Evolutionary conservation across 2,888 invertebrate genomes (phyloP).

Genomic region (Orchestes rusci): DNA sequence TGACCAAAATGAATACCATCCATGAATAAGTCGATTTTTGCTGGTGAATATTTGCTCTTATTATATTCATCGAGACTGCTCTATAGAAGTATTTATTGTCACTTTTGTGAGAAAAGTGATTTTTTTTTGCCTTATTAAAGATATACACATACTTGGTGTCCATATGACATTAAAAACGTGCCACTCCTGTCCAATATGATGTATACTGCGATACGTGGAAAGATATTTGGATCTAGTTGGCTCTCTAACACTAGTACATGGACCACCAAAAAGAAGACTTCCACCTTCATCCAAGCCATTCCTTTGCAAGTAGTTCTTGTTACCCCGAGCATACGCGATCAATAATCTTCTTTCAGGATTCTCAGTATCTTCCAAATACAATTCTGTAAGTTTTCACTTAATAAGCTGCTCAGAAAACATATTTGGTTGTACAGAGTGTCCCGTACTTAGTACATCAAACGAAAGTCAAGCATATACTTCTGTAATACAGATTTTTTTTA

Average conservation of each 20-base stretch:
- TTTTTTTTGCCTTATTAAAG: too few species aligned
- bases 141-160: constrained; percentile 59
- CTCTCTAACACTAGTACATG: constrained; percentile 39
- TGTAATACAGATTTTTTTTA: too few species aligned
- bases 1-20: constrained; percentile 41
- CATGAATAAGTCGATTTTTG: constrained; percentile 37
- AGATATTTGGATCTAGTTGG: constrained; percentile 23
- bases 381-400: constrained; percentile 33
- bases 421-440: too few species aligned
- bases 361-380: constrained; percentile 31
- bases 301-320: constrained; percentile 36
- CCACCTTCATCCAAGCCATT: constrained; percentile 41
- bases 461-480: too few species aligned
- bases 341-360: constrained; percentile 31
- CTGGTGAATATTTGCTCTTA: too few species aligned
- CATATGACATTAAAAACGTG: constrained; percentile 61
- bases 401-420: too few species aligned
- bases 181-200: constrained; percentile 51
- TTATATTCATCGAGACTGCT: too few species aligned
- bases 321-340: constrained; percentile 41
- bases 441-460: too few species aligned
- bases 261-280: constrained; percentile 48
- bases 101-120: too few species aligned
- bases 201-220: constrained; percentile 11
- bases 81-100: too few species aligned